Evolutionary conservation across 2,113 vertebrate species (phyloP), one percentile per base, ranked within the genome.

Genomic region (Puntigrus tetrazona): DNA sequence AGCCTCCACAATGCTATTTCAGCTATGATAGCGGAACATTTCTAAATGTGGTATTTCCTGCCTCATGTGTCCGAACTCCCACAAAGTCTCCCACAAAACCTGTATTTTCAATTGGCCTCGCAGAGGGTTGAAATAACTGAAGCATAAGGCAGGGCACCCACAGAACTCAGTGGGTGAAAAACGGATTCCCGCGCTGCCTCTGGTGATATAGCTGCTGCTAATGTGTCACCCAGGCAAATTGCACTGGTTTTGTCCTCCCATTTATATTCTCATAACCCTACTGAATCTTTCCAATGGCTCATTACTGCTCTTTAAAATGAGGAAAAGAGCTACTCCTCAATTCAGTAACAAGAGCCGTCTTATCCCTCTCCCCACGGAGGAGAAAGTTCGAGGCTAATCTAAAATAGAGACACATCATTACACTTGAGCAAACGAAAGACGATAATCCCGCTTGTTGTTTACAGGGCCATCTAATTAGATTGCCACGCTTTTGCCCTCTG

Each of bases 211-310:
- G 78, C 79, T 57, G 88, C 80, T 81, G 74, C 84, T 92, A 92
- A 93, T 87, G 89, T 80, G 87, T 91, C 90, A 89, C 88, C 89
- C 67, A 83, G 89, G 90, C 89, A 91, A 87, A 92, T 91, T 91
- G 91, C 91, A 89, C 80, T 87, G 78, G 84, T 76, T 86, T 88
- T 70, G 84, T 85, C 89, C 87, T 88, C 86, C 89, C 88, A 92
- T 92, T 92, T 92, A 88, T 91, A 88, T 89, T 88, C 90, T 89
- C 88, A 90, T 93, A 93, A 92, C 93, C 88, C 91, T 89, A 89
- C 89, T 87, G 89, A 93, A 93, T 93, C 91, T 92, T 92, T 92
- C 90, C 87, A 93, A 92, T 90, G 92, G 86, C 91, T 94, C 92
- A 94, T 94, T 94, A 93, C 91, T 90, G 89, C 85, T 86, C 88